These are phyloP conservation scores for Acanthosepion lycidas DNA, from an alignment of 2,888 invertebrate species.

Conservation along the genomic window DNA sequence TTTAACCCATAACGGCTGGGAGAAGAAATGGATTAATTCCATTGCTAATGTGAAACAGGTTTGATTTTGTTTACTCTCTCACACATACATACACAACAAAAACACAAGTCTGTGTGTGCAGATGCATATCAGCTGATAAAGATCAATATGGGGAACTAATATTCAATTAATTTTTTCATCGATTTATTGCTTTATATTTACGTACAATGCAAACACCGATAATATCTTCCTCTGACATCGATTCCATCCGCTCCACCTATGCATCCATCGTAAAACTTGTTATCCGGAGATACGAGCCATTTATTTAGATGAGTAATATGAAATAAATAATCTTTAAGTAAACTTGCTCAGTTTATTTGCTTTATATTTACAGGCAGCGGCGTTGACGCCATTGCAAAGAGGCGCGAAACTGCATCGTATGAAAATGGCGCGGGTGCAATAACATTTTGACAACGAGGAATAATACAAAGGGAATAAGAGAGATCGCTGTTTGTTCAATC, in stretches of 20 bases:
- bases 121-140: not conserved
- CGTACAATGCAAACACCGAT: not conserved
- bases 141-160: not conserved
- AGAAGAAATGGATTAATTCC: too few relatives aligned
- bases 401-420: not conserved
- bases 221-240: constrained; percentile 33
- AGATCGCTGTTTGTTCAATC: not conserved
- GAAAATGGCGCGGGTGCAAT: not conserved
- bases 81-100: too few relatives aligned
- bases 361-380: not conserved
- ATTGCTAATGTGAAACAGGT: too few relatives aligned
- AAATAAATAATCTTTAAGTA: not conserved
- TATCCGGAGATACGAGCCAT: not conserved
- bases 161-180: not conserved
- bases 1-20: too few relatives aligned
- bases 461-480: not conserved
- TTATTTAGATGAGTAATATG: not conserved
- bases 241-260: constrained; percentile 33
- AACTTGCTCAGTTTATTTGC: not conserved
- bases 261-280: not conserved
- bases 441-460: not conserved
- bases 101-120: not conserved
- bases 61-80: too few relatives aligned
- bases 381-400: not conserved
- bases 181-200: not conserved